phyloP scores from a whole-genome alignment of 2,797 vertebrate genomes.

The Chlorospingus semifuscus region DNA sequence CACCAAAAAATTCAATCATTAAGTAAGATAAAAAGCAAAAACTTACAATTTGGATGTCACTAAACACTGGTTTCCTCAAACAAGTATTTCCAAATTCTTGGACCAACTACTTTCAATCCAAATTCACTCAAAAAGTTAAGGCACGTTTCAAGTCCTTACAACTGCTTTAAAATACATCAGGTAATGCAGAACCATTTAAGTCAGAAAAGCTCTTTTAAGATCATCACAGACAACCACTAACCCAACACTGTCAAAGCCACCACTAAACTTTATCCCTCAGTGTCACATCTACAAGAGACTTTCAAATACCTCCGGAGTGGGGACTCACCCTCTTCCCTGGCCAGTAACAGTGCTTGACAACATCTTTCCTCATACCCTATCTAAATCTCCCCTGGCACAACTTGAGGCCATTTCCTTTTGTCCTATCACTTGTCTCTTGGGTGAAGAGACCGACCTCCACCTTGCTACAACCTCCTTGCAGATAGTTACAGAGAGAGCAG shows the following conservation, averaged over 20 bases:
- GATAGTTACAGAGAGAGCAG: not conserved
- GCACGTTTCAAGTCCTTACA: not conserved
- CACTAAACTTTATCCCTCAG: not conserved
- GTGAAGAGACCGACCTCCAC: not conserved
- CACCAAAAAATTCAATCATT: not conserved
- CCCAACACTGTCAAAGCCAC: not conserved
- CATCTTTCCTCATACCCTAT: not conserved
- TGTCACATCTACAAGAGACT: not conserved
- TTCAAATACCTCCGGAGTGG: not conserved
- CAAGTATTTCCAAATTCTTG: not conserved
- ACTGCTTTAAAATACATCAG: not conserved
- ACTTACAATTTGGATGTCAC: not conserved
- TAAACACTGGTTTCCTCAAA: not conserved
- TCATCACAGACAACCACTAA: not conserved
- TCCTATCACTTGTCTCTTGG: rapidly evolving
- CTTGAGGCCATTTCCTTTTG: not conserved
- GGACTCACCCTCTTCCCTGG: not conserved
- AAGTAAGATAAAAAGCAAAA: not conserved
- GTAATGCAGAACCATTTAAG: not conserved
- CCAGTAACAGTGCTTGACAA: not conserved
- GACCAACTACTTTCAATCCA: not conserved
- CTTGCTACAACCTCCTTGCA: not conserved
- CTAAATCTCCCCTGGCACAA: not conserved
- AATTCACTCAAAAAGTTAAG: not conserved
- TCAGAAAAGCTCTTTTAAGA: not conserved